phyloP scores from a whole-genome alignment of 2,797 vertebrate species.

The Pseudochirops corinnae region DNA sequence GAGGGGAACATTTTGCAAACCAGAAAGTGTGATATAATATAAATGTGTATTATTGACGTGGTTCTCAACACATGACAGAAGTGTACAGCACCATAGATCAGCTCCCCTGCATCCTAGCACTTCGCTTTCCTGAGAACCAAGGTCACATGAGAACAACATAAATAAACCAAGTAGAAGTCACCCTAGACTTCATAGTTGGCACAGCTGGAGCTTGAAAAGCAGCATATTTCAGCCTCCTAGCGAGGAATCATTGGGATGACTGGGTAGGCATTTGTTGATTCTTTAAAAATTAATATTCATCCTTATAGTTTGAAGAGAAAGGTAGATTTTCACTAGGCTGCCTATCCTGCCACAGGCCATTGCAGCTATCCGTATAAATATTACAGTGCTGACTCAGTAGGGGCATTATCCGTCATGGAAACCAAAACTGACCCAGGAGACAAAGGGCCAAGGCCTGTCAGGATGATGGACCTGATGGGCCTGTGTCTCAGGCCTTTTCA shows the following conservation, averaged over 20 bases:
- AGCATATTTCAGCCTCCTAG: not conserved
- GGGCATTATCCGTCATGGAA: constrained; percentile 64
- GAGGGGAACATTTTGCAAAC: not conserved
- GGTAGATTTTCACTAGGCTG: constrained; percentile 36
- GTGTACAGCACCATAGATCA: too few species aligned
- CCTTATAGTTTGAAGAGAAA: not conserved
- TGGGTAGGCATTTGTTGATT: not conserved
- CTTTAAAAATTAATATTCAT: not conserved
- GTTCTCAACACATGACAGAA: not conserved
- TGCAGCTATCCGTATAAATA: constrained; percentile 12
- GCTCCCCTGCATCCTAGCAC: not conserved
- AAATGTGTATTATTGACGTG: not conserved
- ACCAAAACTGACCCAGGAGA: constrained; percentile 54
- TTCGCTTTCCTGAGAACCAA: not conserved
- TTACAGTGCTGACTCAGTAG: constrained; percentile 62
- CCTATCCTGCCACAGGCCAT: not conserved
- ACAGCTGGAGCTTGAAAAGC: not conserved
- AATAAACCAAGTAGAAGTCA: not conserved
- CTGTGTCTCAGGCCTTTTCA: not conserved
- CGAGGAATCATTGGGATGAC: not conserved
- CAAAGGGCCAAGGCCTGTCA: constrained; percentile 51
- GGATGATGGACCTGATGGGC: constrained; percentile 42
- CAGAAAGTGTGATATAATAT: not conserved
- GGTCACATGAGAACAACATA: not conserved
- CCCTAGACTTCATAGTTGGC: not conserved